Base-by-base conservation (phyloP, 2,888 invertebrate species). In the Bedellia somnulentella region DNA sequence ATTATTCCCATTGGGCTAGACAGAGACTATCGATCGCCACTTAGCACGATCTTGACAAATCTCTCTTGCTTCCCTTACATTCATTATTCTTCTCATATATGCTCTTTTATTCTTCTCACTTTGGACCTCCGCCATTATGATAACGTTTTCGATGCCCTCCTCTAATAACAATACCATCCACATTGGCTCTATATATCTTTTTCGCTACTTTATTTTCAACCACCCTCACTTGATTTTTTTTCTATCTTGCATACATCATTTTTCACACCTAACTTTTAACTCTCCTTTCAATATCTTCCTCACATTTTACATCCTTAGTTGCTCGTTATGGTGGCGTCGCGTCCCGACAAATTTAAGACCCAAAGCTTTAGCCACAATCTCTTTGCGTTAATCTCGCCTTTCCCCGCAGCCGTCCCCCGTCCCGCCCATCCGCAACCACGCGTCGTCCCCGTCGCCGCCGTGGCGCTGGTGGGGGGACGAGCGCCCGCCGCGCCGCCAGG, bases 391-490 rank as follows among this genome's bases (percentile, higher is more conserved):
- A 10, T 12, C 24, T 17, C 4, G 13, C 17, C 3, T 8, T 11
- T 11, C 10, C 5, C 16, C 10, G 17, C 16, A 11, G 16, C 12
- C 25, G 12, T 15, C 23, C n/a, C 8, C 21, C 5, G 15, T 16
- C 8, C 16, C 64, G 0, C 55, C 57, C 12, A 45, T 66, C 30
- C 51, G 66, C 2, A 33, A 47, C 6, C 62, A 63, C 17, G 57
- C 59, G 18, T 61, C 63, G 0, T 57, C 51, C 4, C 66, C 64
- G 14, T n/a, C n/a, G n/a, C 67, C 68, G 10, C 22, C 30, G 59
- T 63, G 63, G 62, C 58, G 58, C 57, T 32, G 42, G 35, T 24
- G 37, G 28, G 29, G 23, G 37, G 33, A 41, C 33, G 18, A 39
- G 34, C 22, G n/a, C 13, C 36, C 53, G 2, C 52, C 50, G 22